Base-by-base conservation (phyloP, 1,140 invertebrate species). In the Heterodera schachtii region DNA sequence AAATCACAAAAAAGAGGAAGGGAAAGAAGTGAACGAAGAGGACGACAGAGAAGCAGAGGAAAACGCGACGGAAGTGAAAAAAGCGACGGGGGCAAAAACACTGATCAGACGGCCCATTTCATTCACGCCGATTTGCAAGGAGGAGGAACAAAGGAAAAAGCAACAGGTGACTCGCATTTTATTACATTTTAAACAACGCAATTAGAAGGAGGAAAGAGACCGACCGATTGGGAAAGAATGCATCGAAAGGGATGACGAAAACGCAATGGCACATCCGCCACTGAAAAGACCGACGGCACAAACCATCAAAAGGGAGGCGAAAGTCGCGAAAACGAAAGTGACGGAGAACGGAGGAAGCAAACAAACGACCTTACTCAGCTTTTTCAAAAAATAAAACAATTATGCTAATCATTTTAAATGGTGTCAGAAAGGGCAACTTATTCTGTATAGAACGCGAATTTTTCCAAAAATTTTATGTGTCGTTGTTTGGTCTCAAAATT, bases 81-180 rank as follows among this genome's bases (percentile, higher is more conserved):
- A 64, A 19, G 11, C 57, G 4, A 64, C 11, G 49, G 6, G 6
- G 19, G 11, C 11, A 19, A 13, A 64, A 64, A 5, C 57, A 11
- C 46, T 73, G 31, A 31, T 73, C 71, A 46, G 3, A 46, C 52
- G 74, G 31, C 13, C 13, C 21, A 57, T 75, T 75, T 75, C 41
- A 75, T 60, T 75, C 44, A 52, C 52, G 6, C 52, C 52, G 16
- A 52, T 52, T 8, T 2, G 9, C 52, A 52, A 75, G 43, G 9
- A 75, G 44, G 74, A 75, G 13, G 74, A 75, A 49, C 43, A 52
- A 52, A 8, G 16, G 19, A 49, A 75, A 75, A 13, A 41, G 49
- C 44, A 49, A 3, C 31, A 11, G 31, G 31, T 31, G 31, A 31
- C 31, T 31, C 31, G 31, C 31, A 11, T 11, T 52, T 52, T 8